Conservation (phyloP, 2,113 vertebrate species). For the Hippocampus abdominalis region DNA sequence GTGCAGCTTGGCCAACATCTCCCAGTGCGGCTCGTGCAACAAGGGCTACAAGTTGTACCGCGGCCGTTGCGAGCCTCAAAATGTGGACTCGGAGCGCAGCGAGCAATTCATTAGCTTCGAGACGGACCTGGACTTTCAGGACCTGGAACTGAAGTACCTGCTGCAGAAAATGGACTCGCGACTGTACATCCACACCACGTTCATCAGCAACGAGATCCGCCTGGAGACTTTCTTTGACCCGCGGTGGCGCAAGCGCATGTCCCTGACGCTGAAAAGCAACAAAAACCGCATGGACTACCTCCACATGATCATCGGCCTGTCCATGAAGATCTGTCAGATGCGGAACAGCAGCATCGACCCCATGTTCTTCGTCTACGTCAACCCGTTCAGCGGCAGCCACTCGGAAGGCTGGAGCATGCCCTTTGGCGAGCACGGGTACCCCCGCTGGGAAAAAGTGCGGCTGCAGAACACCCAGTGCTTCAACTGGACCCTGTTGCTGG, state of each 20-base stretch:
- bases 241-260: slow-evolving; percentile 97
- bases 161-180: slow-evolving; percentile 98
- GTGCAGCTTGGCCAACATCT: slow-evolving; percentile 99
- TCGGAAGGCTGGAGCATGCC: slow-evolving; percentile 99
- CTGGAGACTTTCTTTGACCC: slow-evolving; percentile 98
- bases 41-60: slow-evolving; percentile 98
- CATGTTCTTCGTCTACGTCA: slow-evolving; percentile 97
- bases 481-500: slow-evolving; percentile 96
- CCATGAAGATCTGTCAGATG: slow-evolving; percentile 99
- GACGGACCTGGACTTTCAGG: slow-evolving; percentile 98
- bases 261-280: slow-evolving; percentile 99
- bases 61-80: slow-evolving; percentile 96
- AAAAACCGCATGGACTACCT: slow-evolving; percentile 99
- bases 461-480: slow-evolving; percentile 97
- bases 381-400: slow-evolving; percentile 97
- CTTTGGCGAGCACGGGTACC: slow-evolving; percentile 94
- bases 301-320: slow-evolving; percentile 97
- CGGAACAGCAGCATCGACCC: slow-evolving; percentile 97
- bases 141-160: slow-evolving; percentile 97
- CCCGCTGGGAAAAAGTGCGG: slow-evolving; percentile 92
- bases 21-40: slow-evolving; percentile 98
- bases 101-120: slow-evolving; percentile 99
- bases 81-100: slow-evolving; percentile 96
- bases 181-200: slow-evolving; percentile 95
- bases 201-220: slow-evolving; percentile 98